A percentile compares a stretch with the other conserved stretches of the same genome.
phyloP scores from a whole-genome alignment of 2,113 vertebrate genomes.

The Petrocephalus microphthalmus region DNA sequence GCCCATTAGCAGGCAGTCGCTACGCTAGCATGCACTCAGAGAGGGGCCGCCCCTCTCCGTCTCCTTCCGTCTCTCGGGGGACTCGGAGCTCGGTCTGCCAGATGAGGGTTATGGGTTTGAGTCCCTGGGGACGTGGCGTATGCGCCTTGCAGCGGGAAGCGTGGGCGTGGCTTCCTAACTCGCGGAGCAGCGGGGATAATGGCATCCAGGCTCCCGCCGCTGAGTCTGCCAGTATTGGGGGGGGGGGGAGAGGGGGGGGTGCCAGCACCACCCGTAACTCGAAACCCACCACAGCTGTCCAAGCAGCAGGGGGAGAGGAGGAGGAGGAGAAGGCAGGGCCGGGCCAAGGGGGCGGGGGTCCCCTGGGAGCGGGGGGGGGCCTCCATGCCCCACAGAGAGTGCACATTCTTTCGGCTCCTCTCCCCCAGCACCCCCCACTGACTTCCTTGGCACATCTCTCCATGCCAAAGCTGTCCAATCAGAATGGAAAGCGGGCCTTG shows the following conservation, averaged over 20 bases:
- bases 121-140: background rate
- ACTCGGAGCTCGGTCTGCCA: background rate
- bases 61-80: background rate
- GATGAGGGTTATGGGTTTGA: background rate
- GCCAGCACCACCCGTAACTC: slow-evolving; percentile 78
- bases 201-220: slow-evolving; percentile 69
- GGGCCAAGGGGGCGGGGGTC: slow-evolving; percentile 31
- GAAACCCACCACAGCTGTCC: slow-evolving; percentile 87
- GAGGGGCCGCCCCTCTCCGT: background rate
- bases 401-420: slow-evolving; percentile 38
- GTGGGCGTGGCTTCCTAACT: slow-evolving; percentile 60
- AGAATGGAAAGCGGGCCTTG: background rate
- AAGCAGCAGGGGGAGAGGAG: slow-evolving; percentile 60
- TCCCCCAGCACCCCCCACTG: slow-evolving; percentile 28
- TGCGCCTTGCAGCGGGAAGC: slow-evolving; percentile 44
- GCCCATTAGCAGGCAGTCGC: slow-evolving; percentile 20
- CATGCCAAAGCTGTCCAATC: slow-evolving; percentile 1
- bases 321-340: slow-evolving; percentile 31
- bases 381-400: slow-evolving; percentile 26
- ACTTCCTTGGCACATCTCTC: slow-evolving; percentile 30
- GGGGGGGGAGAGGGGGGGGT: slow-evolving; percentile 61
- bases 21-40: slow-evolving; percentile 1
- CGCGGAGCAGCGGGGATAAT: slow-evolving; percentile 70
- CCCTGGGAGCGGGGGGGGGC: slow-evolving; percentile 40
- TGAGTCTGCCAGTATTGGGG: slow-evolving; percentile 48